Conservation (phyloP, 2,888 invertebrate genomes). For the Xanthorhoe spadicearia region DNA sequence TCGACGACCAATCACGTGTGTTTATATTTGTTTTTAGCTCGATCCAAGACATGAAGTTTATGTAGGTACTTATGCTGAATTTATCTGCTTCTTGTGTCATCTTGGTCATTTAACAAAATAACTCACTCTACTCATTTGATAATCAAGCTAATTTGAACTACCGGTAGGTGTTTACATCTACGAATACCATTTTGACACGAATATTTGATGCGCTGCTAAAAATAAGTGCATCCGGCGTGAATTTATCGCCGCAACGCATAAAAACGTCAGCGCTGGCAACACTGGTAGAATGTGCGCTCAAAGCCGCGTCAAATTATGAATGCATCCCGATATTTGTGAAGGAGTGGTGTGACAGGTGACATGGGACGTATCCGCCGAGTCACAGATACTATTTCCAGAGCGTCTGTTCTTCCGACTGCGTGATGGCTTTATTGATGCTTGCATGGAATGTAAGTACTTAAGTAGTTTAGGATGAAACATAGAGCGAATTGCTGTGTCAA, state of each 20-base stretch:
- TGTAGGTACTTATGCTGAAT: too few relatives aligned
- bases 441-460: constrained; percentile 2
- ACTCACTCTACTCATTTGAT: not conserved
- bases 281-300: constrained; percentile 55
- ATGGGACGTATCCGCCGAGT: constrained; percentile 67
- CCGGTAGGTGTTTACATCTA: constrained; percentile 1
- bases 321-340: constrained; percentile 79
- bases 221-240: constrained; percentile 70
- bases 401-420: constrained; percentile 48
- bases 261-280: constrained; percentile 73
- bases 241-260: constrained; percentile 71
- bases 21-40: too few relatives aligned
- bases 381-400: constrained; percentile 58
- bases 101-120: not conserved
- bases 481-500: not conserved
- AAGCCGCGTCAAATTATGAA: constrained; percentile 78
- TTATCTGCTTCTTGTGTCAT: too few relatives aligned
- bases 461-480: not conserved
- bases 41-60: too few relatives aligned
- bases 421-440: constrained; percentile 29
- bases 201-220: constrained; percentile 70
- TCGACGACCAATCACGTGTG: too few relatives aligned
- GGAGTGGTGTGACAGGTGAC: constrained; percentile 77
- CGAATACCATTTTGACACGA: constrained; percentile 21
- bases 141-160: not conserved